Conservation (phyloP, 1,140 invertebrate species). For the Drosophila lini region DNA sequence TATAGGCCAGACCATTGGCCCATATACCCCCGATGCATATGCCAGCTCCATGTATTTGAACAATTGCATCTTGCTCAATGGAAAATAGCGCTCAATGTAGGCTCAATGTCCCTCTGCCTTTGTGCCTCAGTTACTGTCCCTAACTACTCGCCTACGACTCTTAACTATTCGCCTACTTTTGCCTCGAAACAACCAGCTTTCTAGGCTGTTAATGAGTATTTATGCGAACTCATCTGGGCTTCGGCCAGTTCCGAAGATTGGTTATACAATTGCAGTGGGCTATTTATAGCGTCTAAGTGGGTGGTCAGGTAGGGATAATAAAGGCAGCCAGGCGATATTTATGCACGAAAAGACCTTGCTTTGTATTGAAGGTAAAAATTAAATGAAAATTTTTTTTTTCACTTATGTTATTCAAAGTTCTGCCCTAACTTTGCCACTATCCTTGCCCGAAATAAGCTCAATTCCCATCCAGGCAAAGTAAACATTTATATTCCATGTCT, state of each 20-base stretch:
- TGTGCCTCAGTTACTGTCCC: not conserved
- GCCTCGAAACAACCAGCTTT: not conserved
- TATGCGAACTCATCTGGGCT: conserved; percentile 8
- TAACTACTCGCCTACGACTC: not conserved
- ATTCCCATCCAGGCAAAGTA: not conserved
- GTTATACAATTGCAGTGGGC: conserved; percentile 45
- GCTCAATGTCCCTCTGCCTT: not conserved
- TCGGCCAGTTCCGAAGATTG: conserved; percentile 10
- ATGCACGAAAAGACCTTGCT: not conserved
- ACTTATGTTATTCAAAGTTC: not conserved
- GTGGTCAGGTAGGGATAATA: not conserved
- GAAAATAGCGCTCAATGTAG: conserved; percentile 27
- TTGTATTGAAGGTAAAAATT: not conserved
- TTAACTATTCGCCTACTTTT: not conserved
- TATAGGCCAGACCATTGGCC: conserved; percentile 75
- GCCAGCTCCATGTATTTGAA: conserved; percentile 10
- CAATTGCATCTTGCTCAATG: conserved; percentile 46
- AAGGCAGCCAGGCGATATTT: not conserved
- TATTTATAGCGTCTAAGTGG: conserved; percentile 2
- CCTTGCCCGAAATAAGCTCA: not conserved
- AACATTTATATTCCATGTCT: not conserved
- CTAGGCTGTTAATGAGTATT: conserved; percentile 17
- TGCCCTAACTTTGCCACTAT: not conserved
- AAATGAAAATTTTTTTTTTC: not conserved
- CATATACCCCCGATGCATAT: conserved; percentile 32